These are phyloP conservation scores for Aldrovandia affinis DNA, from an alignment of 2,797 vertebrate genomes.

Conservation along the genomic window DNA sequence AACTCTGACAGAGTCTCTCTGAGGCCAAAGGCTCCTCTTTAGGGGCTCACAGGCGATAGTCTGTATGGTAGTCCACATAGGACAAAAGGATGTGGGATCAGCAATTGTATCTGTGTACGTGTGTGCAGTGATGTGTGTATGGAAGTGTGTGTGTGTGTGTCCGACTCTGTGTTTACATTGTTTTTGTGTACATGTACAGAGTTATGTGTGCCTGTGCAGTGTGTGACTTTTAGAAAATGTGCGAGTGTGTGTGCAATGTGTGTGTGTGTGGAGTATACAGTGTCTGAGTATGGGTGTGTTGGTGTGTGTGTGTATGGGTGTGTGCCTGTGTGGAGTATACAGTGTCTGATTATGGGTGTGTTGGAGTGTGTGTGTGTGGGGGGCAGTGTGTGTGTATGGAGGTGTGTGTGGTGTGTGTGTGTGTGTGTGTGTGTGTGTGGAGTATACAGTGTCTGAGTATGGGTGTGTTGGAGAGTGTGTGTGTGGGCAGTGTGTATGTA, in stretches of 20 bases:
- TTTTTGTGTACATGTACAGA: background rate
- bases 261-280: slow-evolving; percentile 5
- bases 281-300: no score
- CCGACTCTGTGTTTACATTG: background rate
- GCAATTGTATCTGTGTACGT: background rate
- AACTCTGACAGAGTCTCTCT: background rate
- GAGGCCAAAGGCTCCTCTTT: background rate
- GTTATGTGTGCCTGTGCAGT: background rate
- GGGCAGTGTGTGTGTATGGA: slow-evolving; percentile 30
- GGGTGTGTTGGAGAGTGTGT: background rate
- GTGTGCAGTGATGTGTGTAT: background rate
- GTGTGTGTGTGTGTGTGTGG: background rate
- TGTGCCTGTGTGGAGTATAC: background rate
- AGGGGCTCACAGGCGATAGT: background rate
- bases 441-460: background rate
- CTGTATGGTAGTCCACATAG: background rate
- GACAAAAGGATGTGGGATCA: background rate
- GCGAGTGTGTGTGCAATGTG: slow-evolving; percentile 3
- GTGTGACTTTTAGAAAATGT: no score
- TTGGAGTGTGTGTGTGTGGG: background rate
- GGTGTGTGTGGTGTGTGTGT: slow-evolving; percentile 28
- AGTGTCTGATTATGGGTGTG: background rate
- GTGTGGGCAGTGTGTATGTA: background rate
- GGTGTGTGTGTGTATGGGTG: background rate
- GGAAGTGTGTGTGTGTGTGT: background rate